Evolutionary conservation across 53 echinoderm and acorn worm genomes (phyloP).

Genomic region (Echinometra lucunter): DNA sequence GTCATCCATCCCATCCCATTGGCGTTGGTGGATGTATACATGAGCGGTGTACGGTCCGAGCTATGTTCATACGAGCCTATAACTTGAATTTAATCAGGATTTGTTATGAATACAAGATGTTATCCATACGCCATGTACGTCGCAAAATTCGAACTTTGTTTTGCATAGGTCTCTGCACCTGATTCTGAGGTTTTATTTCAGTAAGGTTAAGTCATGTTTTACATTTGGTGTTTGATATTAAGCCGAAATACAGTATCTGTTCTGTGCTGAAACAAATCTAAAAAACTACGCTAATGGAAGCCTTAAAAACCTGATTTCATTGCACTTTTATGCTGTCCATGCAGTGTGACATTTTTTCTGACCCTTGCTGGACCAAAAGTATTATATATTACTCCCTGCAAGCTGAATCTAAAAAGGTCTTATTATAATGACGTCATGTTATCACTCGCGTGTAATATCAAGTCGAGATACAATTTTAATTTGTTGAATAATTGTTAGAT

Average conservation of each 20-base stretch:
- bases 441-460: background rate
- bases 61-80: background rate
- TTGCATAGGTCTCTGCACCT: background rate
- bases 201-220: background rate
- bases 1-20: background rate
- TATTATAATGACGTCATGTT: background rate
- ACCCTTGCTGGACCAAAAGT: too few relatives aligned
- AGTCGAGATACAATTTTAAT: background rate
- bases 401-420: background rate
- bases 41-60: background rate
- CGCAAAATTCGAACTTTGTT: too few relatives aligned
- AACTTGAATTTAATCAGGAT: too few relatives aligned
- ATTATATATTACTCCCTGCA: background rate
- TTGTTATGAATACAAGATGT: too few relatives aligned
- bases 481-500: too few relatives aligned
- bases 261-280: too few relatives aligned
- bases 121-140: too few relatives aligned
- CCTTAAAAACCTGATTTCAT: too few relatives aligned
- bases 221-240: too few relatives aligned
- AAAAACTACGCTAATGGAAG: too few relatives aligned
- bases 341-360: background rate
- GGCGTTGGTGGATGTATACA: background rate
- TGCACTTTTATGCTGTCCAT: background rate
- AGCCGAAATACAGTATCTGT: too few relatives aligned
- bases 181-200: background rate